These are phyloP conservation scores for Papilio helenus DNA, from an alignment of 1,140 invertebrate species.

Conservation along the genomic window DNA sequence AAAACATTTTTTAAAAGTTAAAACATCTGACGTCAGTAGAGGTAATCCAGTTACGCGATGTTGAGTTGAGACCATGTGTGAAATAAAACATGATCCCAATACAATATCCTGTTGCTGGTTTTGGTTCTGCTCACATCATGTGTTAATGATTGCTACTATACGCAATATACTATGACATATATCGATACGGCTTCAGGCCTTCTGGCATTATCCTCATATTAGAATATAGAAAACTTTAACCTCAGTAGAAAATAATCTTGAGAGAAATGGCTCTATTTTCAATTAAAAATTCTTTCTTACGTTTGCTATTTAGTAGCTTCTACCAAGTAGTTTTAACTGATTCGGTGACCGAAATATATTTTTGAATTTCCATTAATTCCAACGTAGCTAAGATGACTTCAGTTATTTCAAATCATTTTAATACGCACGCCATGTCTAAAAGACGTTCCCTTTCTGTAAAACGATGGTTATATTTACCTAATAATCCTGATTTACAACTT, in stretches of 20 bases:
- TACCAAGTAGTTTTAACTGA: background rate
- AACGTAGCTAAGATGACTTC: background rate
- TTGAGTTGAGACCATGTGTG: slow-evolving; percentile 6
- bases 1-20: background rate
- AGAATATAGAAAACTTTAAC: background rate
- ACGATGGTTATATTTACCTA: background rate
- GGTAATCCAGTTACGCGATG: background rate
- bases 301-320: background rate
- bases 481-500: slow-evolving; percentile 24
- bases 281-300: background rate
- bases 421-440: background rate
- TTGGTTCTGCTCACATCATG: background rate
- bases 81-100: background rate
- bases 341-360: background rate
- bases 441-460: background rate
- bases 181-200: background rate
- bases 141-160: background rate
- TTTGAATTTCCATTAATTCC: background rate
- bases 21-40: background rate
- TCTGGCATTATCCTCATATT: background rate
- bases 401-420: background rate
- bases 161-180: background rate
- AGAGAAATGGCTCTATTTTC: slow-evolving; percentile 4
- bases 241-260: background rate
- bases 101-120: background rate